A percentile compares a stretch with the other conserved stretches of the same genome.
These are phyloP conservation scores for Drosophila kikkawai DNA, from an alignment of 1,140 invertebrate species.

Conservation along the genomic window DNA sequence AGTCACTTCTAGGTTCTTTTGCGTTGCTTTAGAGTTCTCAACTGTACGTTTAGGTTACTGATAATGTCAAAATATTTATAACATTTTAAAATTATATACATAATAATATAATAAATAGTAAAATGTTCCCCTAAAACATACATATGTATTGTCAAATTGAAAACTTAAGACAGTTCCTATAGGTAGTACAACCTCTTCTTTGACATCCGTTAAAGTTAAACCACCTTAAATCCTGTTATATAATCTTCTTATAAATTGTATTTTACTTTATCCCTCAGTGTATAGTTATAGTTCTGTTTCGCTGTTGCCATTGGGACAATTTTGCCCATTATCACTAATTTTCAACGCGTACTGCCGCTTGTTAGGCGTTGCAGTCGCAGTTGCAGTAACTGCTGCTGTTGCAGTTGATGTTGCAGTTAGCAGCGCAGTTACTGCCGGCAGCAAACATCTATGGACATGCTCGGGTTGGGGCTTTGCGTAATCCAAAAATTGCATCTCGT, in stretches of 20 bases:
- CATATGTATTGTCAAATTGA: neutral
- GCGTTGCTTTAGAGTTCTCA: neutral
- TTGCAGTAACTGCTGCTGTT: conserved; percentile 17
- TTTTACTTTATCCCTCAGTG: conserved; percentile 8
- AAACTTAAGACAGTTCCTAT: neutral
- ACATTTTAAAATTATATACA: neutral
- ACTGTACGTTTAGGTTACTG: neutral
- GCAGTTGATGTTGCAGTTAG: conserved; percentile 18
- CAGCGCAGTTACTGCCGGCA: conserved; percentile 35
- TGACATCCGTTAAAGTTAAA: no score
- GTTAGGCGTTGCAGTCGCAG: conserved; percentile 60
- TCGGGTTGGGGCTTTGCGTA: conserved; percentile 66
- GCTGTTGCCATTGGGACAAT: conserved; percentile 68
- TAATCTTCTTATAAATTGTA: no score
- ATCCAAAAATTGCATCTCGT: conserved; percentile 80
- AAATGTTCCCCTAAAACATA: neutral
- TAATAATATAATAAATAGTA: neutral
- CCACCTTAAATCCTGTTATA: no score
- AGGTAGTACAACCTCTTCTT: neutral
- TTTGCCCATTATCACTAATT: conserved; percentile 82
- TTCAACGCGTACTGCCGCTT: conserved; percentile 68
- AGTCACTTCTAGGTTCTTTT: neutral
- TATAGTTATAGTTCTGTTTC: conserved; percentile 34
- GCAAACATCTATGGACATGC: conserved; percentile 59
- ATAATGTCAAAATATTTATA: neutral